phyloP scores from a whole-genome alignment of 2,888 invertebrate genomes.

The Apoderus coryli region DNA sequence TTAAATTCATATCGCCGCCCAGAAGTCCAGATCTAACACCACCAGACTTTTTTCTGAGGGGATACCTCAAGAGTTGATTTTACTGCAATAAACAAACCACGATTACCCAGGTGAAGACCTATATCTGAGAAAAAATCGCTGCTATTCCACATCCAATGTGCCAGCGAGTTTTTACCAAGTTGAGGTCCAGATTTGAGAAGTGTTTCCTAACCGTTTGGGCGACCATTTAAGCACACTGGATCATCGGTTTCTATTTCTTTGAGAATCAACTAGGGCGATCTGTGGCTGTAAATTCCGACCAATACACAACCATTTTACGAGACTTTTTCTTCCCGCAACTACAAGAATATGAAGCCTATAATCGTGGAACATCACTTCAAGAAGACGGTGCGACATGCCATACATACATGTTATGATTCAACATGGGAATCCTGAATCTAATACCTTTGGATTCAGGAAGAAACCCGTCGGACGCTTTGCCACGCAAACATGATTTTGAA shows the following conservation, averaged over 20 bases:
- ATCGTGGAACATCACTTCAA: slow-evolving; percentile 9
- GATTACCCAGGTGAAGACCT: too few species aligned
- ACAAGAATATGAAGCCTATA: slow-evolving; percentile 8
- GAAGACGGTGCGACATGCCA: slow-evolving; percentile 12
- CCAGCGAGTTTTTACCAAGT: too few species aligned
- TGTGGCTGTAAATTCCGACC: slow-evolving; percentile 4
- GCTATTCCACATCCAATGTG: too few species aligned
- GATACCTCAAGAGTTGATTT: slow-evolving; percentile 5
- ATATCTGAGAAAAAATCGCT: too few species aligned
- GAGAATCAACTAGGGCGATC: slow-evolving; percentile 6
- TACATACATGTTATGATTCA: too few species aligned
- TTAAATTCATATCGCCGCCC: slow-evolving; percentile 8
- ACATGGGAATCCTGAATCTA: too few species aligned
- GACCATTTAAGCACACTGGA: slow-evolving; percentile 8
- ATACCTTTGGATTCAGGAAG: too few species aligned
- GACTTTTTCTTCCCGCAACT: slow-evolving; percentile 8
- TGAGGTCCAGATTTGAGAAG: too few species aligned
- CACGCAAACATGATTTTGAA: too few species aligned
- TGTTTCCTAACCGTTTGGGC: slow-evolving; percentile 3
- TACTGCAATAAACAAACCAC: too few species aligned
- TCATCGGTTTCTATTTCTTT: slow-evolving; percentile 6
- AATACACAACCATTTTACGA: slow-evolving; percentile 7
- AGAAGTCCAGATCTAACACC: slow-evolving; percentile 6
- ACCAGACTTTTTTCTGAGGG: slow-evolving; percentile 2
- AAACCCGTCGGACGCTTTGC: too few species aligned